Conservation (phyloP, 2,888 invertebrate species). For the Trichopoda pennipes region DNA sequence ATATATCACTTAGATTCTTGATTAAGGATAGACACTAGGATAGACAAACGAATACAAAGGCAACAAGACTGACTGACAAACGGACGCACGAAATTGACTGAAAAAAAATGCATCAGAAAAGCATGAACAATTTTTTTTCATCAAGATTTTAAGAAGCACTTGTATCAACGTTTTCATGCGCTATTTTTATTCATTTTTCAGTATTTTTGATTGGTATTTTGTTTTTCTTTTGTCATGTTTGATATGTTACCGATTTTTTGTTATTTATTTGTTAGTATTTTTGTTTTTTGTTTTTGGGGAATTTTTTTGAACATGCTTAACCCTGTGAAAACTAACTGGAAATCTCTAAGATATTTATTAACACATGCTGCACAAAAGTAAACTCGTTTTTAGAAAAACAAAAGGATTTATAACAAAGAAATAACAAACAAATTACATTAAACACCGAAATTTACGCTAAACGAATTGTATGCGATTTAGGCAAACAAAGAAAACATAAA, state of each 20-base stretch:
- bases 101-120: conserved; percentile 15
- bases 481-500: neutral
- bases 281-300: conserved; percentile 15
- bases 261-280: conserved; percentile 60
- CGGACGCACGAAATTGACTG: conserved; percentile 28
- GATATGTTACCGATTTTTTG: conserved; percentile 57
- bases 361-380: neutral
- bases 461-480: neutral
- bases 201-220: conserved; percentile 10
- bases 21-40: conserved; percentile 47
- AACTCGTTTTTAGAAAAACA: neutral
- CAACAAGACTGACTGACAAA: conserved; percentile 14
- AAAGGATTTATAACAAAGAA: neutral
- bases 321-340: conserved; percentile 10
- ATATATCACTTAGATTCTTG: conserved; percentile 59
- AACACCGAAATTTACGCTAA: neutral
- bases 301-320: conserved; percentile 33
- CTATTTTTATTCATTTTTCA: conserved; percentile 52
- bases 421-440: neutral
- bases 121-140: conserved; percentile 13
- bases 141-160: conserved; percentile 51
- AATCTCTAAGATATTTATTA: neutral
- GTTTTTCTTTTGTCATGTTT: conserved; percentile 42
- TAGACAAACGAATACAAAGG: conserved; percentile 14
- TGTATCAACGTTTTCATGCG: conserved; percentile 58